phyloP scores from a whole-genome alignment of 2,113 vertebrate genomes.

The Elanoides forficatus region DNA sequence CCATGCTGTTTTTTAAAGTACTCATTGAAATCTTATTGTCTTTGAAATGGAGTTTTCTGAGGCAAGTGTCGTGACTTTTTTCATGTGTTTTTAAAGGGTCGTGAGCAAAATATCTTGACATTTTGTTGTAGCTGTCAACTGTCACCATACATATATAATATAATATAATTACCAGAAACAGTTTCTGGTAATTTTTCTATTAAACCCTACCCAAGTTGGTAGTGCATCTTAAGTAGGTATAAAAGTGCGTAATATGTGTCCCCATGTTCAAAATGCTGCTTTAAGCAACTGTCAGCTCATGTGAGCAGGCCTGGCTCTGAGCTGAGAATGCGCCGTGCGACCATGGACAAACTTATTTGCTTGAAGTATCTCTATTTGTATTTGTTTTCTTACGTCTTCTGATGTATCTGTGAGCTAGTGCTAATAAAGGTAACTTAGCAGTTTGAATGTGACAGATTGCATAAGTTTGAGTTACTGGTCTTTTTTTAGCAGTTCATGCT shows the following conservation, averaged over 20 bases:
- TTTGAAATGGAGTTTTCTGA: not conserved
- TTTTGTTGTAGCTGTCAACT: not conserved
- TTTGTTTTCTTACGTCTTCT: not conserved
- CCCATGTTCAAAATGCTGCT: not conserved
- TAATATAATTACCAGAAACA: no score
- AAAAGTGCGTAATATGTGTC: accelerated
- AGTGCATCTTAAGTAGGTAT: not conserved
- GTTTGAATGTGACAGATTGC: not conserved
- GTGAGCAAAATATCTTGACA: not conserved
- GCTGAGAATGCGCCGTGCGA: not conserved
- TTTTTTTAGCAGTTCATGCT: not conserved
- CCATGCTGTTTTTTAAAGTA: not conserved
- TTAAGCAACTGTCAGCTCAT: not conserved
- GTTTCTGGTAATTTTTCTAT: not conserved
- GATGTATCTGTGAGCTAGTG: not conserved
- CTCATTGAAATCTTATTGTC: not conserved
- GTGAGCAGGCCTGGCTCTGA: not conserved
- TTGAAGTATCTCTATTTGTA: not conserved
- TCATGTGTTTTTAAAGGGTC: not conserved
- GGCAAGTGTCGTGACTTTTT: not conserved
- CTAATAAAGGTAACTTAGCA: not conserved
- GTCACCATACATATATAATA: not conserved
- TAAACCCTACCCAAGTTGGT: not conserved
- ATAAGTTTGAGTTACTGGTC: not conserved
- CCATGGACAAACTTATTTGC: not conserved